phyloP scores from a whole-genome alignment of 2,888 invertebrate genomes.

The Herminia tarsipennalis region DNA sequence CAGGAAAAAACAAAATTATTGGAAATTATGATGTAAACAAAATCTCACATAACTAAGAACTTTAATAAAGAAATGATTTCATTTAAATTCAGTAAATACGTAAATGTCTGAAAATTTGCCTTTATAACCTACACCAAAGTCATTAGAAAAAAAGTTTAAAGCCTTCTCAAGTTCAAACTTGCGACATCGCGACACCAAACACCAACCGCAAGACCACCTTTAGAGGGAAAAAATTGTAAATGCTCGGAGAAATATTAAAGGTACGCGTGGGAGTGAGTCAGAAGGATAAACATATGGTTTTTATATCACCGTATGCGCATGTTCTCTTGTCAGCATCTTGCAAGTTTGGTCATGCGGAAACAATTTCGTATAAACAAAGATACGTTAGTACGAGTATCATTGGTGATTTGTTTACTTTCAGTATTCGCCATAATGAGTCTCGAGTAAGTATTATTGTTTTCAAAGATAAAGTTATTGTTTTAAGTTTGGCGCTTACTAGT shows the following conservation, averaged over 20 bases:
- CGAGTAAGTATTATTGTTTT: too few relatives aligned
- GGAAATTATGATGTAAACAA: too few relatives aligned
- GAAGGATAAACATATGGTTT: constrained; percentile 36
- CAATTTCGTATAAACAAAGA: constrained; percentile 1
- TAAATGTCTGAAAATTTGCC: too few relatives aligned
- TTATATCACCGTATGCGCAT: constrained; percentile 27
- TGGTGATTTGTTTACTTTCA: background rate
- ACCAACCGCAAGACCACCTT: constrained; percentile 20
- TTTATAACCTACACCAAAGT: too few relatives aligned
- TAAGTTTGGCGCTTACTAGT: too few relatives aligned
- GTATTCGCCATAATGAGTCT: background rate
- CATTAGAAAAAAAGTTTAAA: constrained; percentile 1
- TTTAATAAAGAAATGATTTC: too few relatives aligned
- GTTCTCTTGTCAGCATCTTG: constrained; percentile 23
- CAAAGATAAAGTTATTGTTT: too few relatives aligned
- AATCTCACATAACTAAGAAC: too few relatives aligned
- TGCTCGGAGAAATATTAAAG: constrained; percentile 39
- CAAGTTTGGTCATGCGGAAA: constrained; percentile 13
- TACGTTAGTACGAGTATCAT: background rate
- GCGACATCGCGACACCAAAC: constrained; percentile 1
- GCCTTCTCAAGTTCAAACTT: constrained; percentile 3
- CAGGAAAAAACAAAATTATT: too few relatives aligned
- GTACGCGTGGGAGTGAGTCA: constrained; percentile 43
- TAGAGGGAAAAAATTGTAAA: constrained; percentile 21
- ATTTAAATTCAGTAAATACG: too few relatives aligned